These are phyloP conservation scores for Colius striatus DNA, from an alignment of 2,113 vertebrate genomes.

Conservation along the genomic window DNA sequence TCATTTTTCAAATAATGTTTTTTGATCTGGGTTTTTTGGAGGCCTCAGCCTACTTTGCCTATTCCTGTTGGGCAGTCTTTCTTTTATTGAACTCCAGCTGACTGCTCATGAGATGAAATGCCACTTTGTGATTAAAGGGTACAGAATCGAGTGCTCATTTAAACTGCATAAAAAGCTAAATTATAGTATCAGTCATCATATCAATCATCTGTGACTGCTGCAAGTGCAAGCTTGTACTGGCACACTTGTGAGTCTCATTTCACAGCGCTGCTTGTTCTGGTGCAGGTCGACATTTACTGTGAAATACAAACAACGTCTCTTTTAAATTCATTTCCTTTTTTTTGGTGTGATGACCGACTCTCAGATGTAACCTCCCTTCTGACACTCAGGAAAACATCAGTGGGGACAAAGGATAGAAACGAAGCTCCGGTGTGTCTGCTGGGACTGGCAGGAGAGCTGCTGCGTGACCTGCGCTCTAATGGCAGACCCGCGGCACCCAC, in stretches of 20 bases:
- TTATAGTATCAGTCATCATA: conserved; percentile 8
- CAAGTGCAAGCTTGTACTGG: not conserved
- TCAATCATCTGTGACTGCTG: conserved; percentile 40
- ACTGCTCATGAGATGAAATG: conserved; percentile 37
- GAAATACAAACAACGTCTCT: not conserved
- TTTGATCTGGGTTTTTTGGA: conserved; percentile 37
- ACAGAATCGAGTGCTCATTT: conserved; percentile 40
- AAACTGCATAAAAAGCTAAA: conserved; percentile 36
- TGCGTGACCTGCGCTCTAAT: not conserved
- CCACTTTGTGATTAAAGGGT: conserved; percentile 37
- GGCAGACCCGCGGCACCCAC: not conserved
- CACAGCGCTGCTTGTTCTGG: not conserved
- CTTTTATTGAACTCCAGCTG: conserved; percentile 16
- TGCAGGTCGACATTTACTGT: not conserved
- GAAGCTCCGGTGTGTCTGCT: not conserved
- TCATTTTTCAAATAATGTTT: conserved; percentile 57
- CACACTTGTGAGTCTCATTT: not conserved
- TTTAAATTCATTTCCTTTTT: not conserved
- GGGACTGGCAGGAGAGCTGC: not conserved
- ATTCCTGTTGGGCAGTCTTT: conserved; percentile 30
- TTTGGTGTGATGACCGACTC: not conserved
- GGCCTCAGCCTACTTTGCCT: conserved; percentile 29
- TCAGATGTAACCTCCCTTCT: not conserved
- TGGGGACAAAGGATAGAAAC: not conserved
- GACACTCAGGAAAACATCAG: not conserved